Percentiles rank a stretch among this genome's conserved stretches.
phyloP scores from a whole-genome alignment of 2,113 vertebrate genomes.

The Brachypteracias leptosomus region DNA sequence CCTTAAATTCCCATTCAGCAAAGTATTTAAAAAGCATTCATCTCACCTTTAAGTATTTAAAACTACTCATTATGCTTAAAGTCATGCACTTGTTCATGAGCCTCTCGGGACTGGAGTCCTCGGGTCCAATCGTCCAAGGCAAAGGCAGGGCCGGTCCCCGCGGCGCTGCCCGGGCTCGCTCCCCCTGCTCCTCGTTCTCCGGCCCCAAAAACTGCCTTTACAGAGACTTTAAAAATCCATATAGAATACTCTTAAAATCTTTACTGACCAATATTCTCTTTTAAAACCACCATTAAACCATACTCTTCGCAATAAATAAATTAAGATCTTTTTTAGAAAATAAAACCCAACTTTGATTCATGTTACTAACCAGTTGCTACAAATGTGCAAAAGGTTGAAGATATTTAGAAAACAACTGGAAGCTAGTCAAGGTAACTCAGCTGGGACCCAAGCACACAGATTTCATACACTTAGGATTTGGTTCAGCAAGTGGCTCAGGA shows the following conservation, averaged over 20 bases:
- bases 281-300: constrained; percentile 36
- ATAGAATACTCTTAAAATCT: constrained; percentile 69
- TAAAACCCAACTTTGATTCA: constrained; percentile 11
- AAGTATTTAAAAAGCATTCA: background rate
- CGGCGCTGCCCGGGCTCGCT: background rate
- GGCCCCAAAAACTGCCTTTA: background rate
- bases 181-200: background rate
- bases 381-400: constrained; percentile 44
- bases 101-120: background rate
- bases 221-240: constrained; percentile 48
- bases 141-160: background rate
- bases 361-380: constrained; percentile 36
- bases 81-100: background rate
- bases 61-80: background rate
- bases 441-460: background rate
- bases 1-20: background rate
- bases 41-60: background rate
- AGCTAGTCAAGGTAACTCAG: background rate
- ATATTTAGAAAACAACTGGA: background rate
- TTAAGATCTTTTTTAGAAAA: constrained; percentile 63
- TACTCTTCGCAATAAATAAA: constrained; percentile 70
- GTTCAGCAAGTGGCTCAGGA: background rate
- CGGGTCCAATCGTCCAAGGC: background rate
- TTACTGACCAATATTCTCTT: constrained; percentile 61
- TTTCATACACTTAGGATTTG: constrained; percentile 15